These are phyloP conservation scores for Scrobipalpa costella DNA, from an alignment of 2,888 invertebrate species.

Conservation along the genomic window DNA sequence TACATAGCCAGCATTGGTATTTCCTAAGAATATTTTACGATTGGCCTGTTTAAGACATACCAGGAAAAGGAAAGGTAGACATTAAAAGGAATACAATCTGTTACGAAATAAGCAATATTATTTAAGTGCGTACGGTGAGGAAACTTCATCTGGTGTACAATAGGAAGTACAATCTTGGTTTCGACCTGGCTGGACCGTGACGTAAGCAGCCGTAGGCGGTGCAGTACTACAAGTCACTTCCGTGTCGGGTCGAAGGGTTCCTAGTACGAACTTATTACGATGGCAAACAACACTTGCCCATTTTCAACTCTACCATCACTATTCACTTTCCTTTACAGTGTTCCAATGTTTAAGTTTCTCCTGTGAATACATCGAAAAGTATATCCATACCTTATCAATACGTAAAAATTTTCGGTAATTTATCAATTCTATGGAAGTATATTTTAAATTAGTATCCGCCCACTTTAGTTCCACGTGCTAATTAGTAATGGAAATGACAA, in stretches of 20 bases:
- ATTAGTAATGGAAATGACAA: too few species aligned
- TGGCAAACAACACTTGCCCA: too few species aligned
- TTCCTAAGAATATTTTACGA: not conserved
- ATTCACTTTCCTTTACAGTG: too few species aligned
- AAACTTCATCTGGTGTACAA: constrained; percentile 34
- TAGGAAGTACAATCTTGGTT: constrained; percentile 55
- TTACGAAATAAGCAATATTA: constrained; percentile 13
- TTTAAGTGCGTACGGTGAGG: constrained; percentile 11
- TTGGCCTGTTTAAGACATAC: not conserved
- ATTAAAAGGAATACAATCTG: constrained; percentile 9
- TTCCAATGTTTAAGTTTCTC: too few species aligned
- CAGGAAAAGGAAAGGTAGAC: constrained; percentile 11
- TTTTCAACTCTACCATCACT: too few species aligned
- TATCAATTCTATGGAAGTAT: too few species aligned
- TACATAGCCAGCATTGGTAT: not conserved
- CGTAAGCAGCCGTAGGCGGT: constrained; percentile 51
- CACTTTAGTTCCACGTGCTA: too few species aligned
- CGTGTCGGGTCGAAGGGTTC: constrained; percentile 42
- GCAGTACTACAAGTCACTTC: constrained; percentile 43
- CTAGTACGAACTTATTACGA: too few species aligned
- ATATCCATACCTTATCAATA: too few species aligned
- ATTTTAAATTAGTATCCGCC: too few species aligned
- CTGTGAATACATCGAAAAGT: too few species aligned
- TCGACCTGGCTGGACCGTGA: constrained; percentile 43
- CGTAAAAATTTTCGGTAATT: too few species aligned